phyloP scores from a whole-genome alignment of 1,140 invertebrate genomes.

The Asobara japonica region DNA sequence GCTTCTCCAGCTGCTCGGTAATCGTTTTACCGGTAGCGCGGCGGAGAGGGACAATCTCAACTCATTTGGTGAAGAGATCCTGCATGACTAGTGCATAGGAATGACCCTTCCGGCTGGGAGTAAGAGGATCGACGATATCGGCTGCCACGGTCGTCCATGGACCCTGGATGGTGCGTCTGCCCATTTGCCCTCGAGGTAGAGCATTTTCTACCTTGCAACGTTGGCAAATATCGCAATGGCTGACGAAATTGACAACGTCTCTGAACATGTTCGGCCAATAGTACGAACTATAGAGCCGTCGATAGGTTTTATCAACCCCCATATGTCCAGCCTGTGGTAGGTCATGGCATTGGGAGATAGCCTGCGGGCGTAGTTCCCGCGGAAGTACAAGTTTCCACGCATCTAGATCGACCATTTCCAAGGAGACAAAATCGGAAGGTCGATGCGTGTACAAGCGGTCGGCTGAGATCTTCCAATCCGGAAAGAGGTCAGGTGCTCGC shows the following conservation, averaged over 20 bases:
- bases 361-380: conserved; percentile 22
- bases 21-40: not conserved
- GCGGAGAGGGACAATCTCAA: not conserved
- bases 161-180: conserved; percentile 19
- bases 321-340: too few relatives aligned
- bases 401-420: conserved; percentile 22
- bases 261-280: conserved; percentile 48
- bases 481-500: conserved; percentile 23
- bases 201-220: conserved; percentile 25
- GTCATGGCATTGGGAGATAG: conserved; percentile 21
- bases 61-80: not conserved
- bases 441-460: conserved; percentile 28
- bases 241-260: conserved; percentile 33
- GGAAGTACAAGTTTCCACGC: conserved; percentile 47
- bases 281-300: conserved; percentile 31
- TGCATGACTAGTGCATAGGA: not conserved
- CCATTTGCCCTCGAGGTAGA: conserved; percentile 24
- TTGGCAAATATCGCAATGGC: too few relatives aligned
- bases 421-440: conserved; percentile 3
- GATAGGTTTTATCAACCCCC: conserved; percentile 45
- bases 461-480: conserved; percentile 24
- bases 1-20: too few relatives aligned
- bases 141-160: conserved; percentile 6
- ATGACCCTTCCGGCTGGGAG: not conserved
- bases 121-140: not conserved